Conservation (phyloP, 2,797 vertebrate species). For the Chaetodon trifasciatus region DNA sequence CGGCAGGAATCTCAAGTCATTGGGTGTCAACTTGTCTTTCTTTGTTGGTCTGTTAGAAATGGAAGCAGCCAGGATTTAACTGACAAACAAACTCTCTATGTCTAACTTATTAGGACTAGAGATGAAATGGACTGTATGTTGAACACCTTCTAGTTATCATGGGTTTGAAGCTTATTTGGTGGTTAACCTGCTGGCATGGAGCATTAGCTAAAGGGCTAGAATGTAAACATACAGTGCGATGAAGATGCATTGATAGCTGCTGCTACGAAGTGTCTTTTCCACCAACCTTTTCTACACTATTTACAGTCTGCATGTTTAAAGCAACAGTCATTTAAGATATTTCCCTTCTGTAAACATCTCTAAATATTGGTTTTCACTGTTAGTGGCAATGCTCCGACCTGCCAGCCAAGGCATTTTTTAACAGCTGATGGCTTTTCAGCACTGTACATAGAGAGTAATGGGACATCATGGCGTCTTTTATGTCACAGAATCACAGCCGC, state of each 20-base stretch:
- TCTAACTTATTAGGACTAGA: background rate
- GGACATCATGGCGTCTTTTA: background rate
- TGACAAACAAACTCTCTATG: constrained; percentile 2
- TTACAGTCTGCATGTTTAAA: background rate
- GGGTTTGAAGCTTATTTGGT: background rate
- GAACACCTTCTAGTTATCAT: background rate
- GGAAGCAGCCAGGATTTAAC: constrained; percentile 11
- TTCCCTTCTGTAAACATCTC: background rate
- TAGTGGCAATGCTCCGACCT: background rate
- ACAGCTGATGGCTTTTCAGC: background rate
- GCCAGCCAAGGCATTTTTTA: background rate
- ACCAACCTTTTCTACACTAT: background rate
- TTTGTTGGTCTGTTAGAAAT: constrained; percentile 43
- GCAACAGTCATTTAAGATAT: background rate
- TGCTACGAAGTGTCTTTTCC: background rate
- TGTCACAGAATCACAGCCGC: background rate
- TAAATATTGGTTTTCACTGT: background rate
- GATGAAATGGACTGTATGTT: background rate
- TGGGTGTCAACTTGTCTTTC: constrained; percentile 51
- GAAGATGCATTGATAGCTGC: constrained; percentile 10
- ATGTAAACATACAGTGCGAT: background rate
- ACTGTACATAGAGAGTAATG: no score
- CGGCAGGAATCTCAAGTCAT: constrained; percentile 58
- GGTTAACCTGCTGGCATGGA: background rate
- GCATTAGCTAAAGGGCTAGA: background rate